phyloP scores from a whole-genome alignment of 2,888 invertebrate species.

The Barypeithes pellucidus region DNA sequence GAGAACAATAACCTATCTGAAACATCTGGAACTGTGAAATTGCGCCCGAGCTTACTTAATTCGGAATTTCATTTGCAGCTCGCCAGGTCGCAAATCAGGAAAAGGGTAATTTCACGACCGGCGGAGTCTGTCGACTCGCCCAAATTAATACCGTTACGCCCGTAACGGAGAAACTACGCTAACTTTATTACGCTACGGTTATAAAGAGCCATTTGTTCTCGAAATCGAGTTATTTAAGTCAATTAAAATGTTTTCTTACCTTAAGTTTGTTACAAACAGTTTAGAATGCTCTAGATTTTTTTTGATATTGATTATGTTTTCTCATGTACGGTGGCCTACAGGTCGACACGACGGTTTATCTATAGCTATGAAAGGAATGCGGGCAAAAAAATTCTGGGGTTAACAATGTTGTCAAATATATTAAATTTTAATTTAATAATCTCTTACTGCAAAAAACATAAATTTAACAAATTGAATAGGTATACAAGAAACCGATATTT shows the following conservation, averaged over 20 bases:
- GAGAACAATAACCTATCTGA: conserved; percentile 48
- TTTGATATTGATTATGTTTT: too few relatives aligned
- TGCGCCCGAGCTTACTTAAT: conserved; percentile 66
- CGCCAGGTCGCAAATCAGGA: conserved; percentile 68
- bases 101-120: conserved; percentile 66
- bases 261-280: conserved; percentile 20
- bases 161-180: conserved; percentile 49
- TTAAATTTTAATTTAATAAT: too few relatives aligned
- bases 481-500: too few relatives aligned
- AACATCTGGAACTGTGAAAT: conserved; percentile 49
- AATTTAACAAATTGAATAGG: too few relatives aligned
- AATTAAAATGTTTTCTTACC: conserved; percentile 36
- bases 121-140: conserved; percentile 52
- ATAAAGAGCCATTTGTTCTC: conserved; percentile 42
- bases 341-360: too few relatives aligned
- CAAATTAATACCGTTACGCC: conserved; percentile 52
- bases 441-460: too few relatives aligned
- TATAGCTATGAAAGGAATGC: too few relatives aligned
- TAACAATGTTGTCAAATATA: too few relatives aligned
- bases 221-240: conserved; percentile 47
- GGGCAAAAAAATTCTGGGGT: too few relatives aligned
- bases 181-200: conserved; percentile 51
- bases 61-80: conserved; percentile 71
- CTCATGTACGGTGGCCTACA: too few relatives aligned
- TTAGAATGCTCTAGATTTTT: neutral